phyloP scores from a whole-genome alignment of 2,797 vertebrate species.

The Columba guinea region DNA sequence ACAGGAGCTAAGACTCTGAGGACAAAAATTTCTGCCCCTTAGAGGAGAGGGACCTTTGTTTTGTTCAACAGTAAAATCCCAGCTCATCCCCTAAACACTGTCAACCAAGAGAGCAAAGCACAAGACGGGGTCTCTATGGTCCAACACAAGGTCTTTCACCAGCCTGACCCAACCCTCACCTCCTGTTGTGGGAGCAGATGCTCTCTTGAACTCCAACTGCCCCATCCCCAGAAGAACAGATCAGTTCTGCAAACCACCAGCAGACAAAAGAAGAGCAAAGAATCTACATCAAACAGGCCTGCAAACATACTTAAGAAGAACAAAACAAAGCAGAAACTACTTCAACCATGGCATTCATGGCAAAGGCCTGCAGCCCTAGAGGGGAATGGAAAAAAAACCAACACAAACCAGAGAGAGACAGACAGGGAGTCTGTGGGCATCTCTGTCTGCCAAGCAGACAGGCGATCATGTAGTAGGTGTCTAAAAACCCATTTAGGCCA shows the following conservation, averaged over 20 bases:
- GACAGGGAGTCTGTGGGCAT: not conserved
- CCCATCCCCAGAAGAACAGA: not conserved
- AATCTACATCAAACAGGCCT: not conserved
- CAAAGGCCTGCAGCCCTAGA: not conserved
- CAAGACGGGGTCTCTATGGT: not conserved
- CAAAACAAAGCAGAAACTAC: not conserved
- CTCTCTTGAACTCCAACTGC: not conserved
- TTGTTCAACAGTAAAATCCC: not conserved
- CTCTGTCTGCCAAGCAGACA: not conserved
- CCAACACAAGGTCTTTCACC: not conserved
- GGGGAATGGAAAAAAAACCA: not conserved
- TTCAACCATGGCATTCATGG: not conserved
- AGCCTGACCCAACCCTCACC: not conserved
- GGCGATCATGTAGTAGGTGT: not conserved
- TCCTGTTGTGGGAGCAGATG: not conserved
- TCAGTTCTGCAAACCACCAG: not conserved
- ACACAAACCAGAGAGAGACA: not conserved
- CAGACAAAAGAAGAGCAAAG: not conserved
- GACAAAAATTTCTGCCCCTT: not conserved
- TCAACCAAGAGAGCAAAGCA: not conserved
- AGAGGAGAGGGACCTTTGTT: not conserved
- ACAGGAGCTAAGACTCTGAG: not conserved
- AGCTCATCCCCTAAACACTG: not conserved
- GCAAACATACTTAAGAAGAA: not conserved
- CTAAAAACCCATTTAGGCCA: constrained; percentile 3